phyloP scores from a whole-genome alignment of 2,888 invertebrate species.

The Empis livida region DNA sequence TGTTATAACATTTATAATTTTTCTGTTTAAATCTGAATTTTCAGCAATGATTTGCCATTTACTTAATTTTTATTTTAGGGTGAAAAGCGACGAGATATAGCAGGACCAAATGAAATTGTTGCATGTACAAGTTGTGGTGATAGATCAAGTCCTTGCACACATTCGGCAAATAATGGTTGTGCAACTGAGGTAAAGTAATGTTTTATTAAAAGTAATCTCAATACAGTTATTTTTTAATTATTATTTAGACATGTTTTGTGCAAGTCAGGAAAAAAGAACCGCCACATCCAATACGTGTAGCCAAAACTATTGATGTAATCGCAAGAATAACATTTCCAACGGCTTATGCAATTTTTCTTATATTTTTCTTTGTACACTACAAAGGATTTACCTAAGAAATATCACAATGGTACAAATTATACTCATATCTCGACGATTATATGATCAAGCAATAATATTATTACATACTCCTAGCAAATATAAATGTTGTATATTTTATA shows the following conservation, averaged over 20 bases:
- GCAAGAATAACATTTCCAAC: constrained; percentile 88
- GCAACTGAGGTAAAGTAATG: constrained; percentile 60
- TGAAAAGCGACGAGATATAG: constrained; percentile 71
- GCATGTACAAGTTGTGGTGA: constrained; percentile 66
- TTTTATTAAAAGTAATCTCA: too few species aligned
- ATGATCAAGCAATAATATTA: too few species aligned
- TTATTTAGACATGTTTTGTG: constrained; percentile 62
- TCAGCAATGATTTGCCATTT: too few species aligned
- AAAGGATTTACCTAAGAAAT: constrained; percentile 53
- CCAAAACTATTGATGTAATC: constrained; percentile 89
- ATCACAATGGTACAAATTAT: constrained; percentile 4
- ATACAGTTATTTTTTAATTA: constrained; percentile 6
- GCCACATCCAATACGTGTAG: constrained; percentile 83
- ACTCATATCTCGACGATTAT: too few species aligned
- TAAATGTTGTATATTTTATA: too few species aligned
- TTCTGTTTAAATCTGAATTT: too few species aligned
- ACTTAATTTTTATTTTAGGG: constrained; percentile 40
- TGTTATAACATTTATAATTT: too few species aligned
- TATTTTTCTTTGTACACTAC: constrained; percentile 92
- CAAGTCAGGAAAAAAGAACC: constrained; percentile 86
- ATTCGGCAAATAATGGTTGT: constrained; percentile 77
- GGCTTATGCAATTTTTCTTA: constrained; percentile 84
- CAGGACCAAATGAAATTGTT: constrained; percentile 68
- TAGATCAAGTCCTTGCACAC: constrained; percentile 69
- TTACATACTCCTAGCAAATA: too few species aligned